phyloP scores from a whole-genome alignment of 2,113 vertebrate species.

The western clawed frog (Xenopus tropicalis) region UCB_Xtro_10.0 CM004452.2:39793501-39794000 shows the following conservation, averaged over 20 bases:
- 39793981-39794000: too few species aligned
- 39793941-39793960: too few species aligned
- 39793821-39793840: slow-evolving; percentile 96
- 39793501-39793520: too few species aligned
- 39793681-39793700: slow-evolving; percentile 96
- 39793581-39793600: slow-evolving; percentile 99
- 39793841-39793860: slow-evolving; percentile 97
- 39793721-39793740: slow-evolving; percentile 47
- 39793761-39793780: too few species aligned
- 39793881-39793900: slow-evolving; percentile 96
- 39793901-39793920: slow-evolving; percentile 74
- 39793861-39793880: slow-evolving; percentile 98
- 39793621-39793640: slow-evolving; percentile 98
- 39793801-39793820: too few species aligned
- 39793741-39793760: too few species aligned
- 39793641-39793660: slow-evolving; percentile 94
- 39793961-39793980: too few species aligned
- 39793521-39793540: too few species aligned
- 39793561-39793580: slow-evolving; percentile 91
- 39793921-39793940: neutral
- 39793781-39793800: too few species aligned
- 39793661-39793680: slow-evolving; percentile 95
- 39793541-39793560: too few species aligned
- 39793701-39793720: slow-evolving; percentile 98
- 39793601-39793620: slow-evolving; percentile 99